Evolutionary conservation across 2,113 vertebrate genomes (phyloP).

Genomic region (Silurus asotus): DNA sequence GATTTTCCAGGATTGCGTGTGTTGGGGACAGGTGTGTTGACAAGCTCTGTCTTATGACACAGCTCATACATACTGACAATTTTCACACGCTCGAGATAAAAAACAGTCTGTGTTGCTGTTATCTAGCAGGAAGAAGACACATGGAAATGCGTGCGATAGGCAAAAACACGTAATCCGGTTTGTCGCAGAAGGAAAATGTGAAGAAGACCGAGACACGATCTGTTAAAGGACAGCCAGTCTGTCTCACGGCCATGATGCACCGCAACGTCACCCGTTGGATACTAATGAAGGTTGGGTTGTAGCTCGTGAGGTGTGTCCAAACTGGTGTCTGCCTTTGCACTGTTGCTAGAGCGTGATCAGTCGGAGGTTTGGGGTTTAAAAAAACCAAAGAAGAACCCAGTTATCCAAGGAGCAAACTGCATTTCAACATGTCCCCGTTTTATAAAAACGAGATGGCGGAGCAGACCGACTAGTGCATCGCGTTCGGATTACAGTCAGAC

Average conservation of each 20-base stretch:
- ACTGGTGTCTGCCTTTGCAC: neutral
- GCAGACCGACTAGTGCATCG: neutral
- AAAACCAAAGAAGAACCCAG: neutral
- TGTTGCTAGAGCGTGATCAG: no score
- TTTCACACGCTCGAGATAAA: neutral
- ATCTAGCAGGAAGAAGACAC: neutral
- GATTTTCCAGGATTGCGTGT: neutral
- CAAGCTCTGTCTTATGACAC: neutral
- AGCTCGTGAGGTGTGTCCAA: conserved; percentile 3
- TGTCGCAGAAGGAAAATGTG: neutral
- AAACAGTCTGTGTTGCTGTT: neutral
- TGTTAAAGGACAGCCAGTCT: neutral
- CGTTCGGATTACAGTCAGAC: neutral
- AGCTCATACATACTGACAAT: neutral
- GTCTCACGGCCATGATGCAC: neutral
- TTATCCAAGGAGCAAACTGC: no score
- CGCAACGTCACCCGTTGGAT: no score
- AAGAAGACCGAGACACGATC: neutral
- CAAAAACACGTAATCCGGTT: neutral
- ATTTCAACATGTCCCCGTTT: neutral
- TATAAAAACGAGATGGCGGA: conserved; percentile 11
- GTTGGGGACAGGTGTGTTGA: neutral
- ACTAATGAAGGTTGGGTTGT: neutral
- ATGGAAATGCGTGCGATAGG: neutral
- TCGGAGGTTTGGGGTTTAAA: no score